Conservation (phyloP, 2,888 invertebrate species). For the Mechanitis messenoides region DNA sequence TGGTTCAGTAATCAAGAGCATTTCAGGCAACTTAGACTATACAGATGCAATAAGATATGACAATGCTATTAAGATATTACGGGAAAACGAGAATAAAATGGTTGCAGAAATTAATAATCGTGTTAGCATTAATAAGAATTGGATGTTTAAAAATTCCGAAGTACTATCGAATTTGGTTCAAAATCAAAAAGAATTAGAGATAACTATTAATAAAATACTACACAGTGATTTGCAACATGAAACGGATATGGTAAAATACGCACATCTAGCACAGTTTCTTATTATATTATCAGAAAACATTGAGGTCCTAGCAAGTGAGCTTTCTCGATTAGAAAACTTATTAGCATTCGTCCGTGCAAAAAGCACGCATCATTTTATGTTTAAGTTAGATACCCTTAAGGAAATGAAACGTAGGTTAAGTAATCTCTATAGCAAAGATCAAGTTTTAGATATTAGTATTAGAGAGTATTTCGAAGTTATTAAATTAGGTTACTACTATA, state of each 20-base stretch:
- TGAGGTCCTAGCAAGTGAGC: neutral
- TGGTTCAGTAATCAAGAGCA: constrained; percentile 13
- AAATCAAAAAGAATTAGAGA: too few species aligned
- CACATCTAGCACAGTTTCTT: neutral
- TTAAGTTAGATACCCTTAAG: neutral
- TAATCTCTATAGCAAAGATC: too few species aligned
- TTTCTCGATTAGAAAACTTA: neutral
- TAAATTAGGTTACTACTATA: neutral
- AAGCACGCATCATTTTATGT: neutral
- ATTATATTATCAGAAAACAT: neutral
- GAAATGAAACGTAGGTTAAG: too few species aligned
- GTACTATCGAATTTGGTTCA: too few species aligned
- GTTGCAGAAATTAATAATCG: neutral
- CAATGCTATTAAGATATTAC: constrained; percentile 10
- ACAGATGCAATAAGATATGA: constrained; percentile 14
- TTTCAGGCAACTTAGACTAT: constrained; percentile 18
- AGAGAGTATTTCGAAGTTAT: constrained; percentile 5
- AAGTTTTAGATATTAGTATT: neutral
- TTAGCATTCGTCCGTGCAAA: neutral
- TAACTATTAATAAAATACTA: too few species aligned
- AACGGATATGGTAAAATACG: constrained; percentile 10
- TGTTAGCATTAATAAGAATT: constrained; percentile 2
- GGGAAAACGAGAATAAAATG: neutral
- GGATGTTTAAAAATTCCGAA: neutral
- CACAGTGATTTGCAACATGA: too few species aligned